Evolutionary conservation across 35 echinoderm and acorn worm species (phyloP).

Genomic region (Ptychodera flava): DNA sequence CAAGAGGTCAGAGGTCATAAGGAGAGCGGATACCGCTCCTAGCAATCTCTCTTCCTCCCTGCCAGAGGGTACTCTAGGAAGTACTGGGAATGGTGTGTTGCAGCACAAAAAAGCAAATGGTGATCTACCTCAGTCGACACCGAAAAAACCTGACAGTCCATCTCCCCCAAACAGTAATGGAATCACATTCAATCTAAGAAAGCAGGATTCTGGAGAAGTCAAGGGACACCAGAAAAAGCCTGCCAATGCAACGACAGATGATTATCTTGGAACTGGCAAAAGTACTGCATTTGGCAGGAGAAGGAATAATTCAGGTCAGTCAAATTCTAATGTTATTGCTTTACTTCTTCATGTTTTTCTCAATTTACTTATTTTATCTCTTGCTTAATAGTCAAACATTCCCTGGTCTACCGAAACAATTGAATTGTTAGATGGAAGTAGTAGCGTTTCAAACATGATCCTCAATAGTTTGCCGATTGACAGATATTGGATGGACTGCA

Average conservation of each 20-base stretch:
- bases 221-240: background rate
- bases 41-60: background rate
- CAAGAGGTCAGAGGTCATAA: background rate
- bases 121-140: too few relatives aligned
- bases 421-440: too few relatives aligned
- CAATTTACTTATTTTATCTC: too few relatives aligned
- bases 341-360: too few relatives aligned
- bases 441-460: too few relatives aligned
- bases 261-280: background rate
- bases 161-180: background rate
- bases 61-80: background rate
- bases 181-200: background rate
- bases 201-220: background rate
- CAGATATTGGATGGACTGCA: too few relatives aligned
- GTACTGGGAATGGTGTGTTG: too few relatives aligned
- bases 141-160: background rate
- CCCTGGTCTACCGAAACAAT: too few relatives aligned
- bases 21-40: background rate
- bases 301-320: conserved; percentile 37
- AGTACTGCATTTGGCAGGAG: conserved; percentile 4
- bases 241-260: background rate
- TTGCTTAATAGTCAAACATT: too few relatives aligned
- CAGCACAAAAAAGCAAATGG: too few relatives aligned
- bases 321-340: too few relatives aligned
- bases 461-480: too few relatives aligned